Evolutionary conservation across 2,113 vertebrate genomes (phyloP), one percentile per base, ranked within the genome.

Genomic region (Garra rufa): DNA sequence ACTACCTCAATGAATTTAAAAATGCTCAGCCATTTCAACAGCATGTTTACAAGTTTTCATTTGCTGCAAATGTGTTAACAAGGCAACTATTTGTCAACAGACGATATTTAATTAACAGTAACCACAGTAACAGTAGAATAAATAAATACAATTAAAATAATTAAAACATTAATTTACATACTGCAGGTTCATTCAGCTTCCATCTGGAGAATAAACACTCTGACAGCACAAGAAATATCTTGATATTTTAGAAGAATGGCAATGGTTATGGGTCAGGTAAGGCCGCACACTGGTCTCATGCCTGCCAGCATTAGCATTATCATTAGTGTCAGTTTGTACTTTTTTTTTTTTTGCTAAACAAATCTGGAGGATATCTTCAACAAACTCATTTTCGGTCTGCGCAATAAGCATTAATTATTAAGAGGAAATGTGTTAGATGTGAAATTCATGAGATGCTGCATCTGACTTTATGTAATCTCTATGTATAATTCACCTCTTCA

Each of bases 331-430:
- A 46, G 21, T 57, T 55, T 46, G 50, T 52, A 30, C 44, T 87
- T 61, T 67, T 65, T 87, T 61, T 67, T 65, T 67, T 30, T 17
- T 34, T 67, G 81, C 81, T 85, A 86, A 88, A 87, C 75, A 86
- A 76, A 85, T 88, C 82, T 48, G 61, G 34, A 30, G 59, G 82
- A 85, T 55, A 41, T 38, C 82, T 71, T 82, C 67, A 70, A 87
- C 76, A 74, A 85, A 85, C 69, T 87, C 65, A 75, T 81, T 82
- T 78, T 76, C 34, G 61, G 74, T 71, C 67, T 55, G 38, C 1
- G 79, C 84, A 75, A 88, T 83, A 86, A 85, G 83, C 84, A 90
- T 90, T 76, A 88, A 90, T 88, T 87, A 90, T 90, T 88, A 73
- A 88, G 61, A 83, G 44, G 82, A 79, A 90, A 90, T 79, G 84